Base-by-base conservation (phyloP, 2,888 invertebrate species). In the Atethmia centrago region DNA sequence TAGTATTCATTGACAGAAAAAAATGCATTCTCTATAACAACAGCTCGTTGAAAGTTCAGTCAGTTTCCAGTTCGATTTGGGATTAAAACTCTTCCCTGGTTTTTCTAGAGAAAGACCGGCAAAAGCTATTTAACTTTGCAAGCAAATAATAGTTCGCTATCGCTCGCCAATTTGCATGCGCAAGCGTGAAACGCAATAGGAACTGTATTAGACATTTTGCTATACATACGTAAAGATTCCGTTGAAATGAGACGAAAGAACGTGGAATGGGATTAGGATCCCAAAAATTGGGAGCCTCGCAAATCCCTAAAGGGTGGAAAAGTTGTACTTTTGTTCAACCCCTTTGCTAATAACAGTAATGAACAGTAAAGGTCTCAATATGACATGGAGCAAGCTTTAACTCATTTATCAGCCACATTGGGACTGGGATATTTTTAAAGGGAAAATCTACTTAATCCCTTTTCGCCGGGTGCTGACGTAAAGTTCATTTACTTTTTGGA, bases 51-150 rank as follows among this genome's bases (percentile, higher is more conserved):
- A 82, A 84, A 83, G 82, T 85, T 85, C 72, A 76, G 67, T 73
- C 78, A 73, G 82, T 77, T 75, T 58, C 69, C 75, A 79, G 80
- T 87, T 88, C 90, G 85, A 87, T 90, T 89, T 85, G 88, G 90
- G 89, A 92, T 92, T 90, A 92, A 76, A 91, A 90, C 89, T 91
- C 90, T 89, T 91, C 75, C 87, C 83, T 87, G 86, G 87, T 70
- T 93, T 93, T 93, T 92, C 89, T 90, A 87, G 85, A 85, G 87
- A 84, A 89, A 87, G 88, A 88, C 85, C 80, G 76, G 89, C 87
- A 90, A 93, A 93, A 93, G 92, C 94, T 92, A 93, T 94, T 94
- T 92, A 94, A 94, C 94, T 94, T 94, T 89, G 85, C 89, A 87
- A 87, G 91, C 91, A 91, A 94, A 93, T 93, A 92, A 91, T 92